phyloP scores from a whole-genome alignment of 2,797 vertebrate genomes.

The Sebastes glaucus region DNA sequence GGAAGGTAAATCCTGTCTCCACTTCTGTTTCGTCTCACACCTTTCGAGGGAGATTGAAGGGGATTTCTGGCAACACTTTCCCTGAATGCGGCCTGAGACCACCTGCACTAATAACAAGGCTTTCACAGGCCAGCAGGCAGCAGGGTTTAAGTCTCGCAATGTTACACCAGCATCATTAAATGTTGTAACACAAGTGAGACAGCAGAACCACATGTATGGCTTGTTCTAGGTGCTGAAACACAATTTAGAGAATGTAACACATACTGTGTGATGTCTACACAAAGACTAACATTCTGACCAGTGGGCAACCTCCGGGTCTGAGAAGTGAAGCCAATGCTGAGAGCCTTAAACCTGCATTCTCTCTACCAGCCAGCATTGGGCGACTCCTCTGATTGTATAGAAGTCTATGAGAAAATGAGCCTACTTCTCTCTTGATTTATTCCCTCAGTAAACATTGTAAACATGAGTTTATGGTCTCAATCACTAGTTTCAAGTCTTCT shows the following conservation, averaged over 20 bases:
- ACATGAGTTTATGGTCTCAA: too few species aligned
- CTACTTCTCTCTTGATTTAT: too few species aligned
- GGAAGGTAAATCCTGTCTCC: constrained; percentile 33
- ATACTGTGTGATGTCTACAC: not conserved
- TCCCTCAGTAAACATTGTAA: too few species aligned
- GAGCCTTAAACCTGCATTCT: too few species aligned
- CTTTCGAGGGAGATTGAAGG: constrained; percentile 20
- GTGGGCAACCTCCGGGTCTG: not conserved
- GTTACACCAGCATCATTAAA: constrained; percentile 11
- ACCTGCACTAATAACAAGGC: constrained; percentile 19
- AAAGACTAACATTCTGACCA: not conserved
- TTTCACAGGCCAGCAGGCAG: constrained; percentile 27
- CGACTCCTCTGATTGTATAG: too few species aligned
- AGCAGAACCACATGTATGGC: not conserved
- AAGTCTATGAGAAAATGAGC: too few species aligned
- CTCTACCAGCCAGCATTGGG: too few species aligned
- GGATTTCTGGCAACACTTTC: constrained; percentile 45
- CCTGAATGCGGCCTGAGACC: constrained; percentile 6
- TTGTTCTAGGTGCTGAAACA: not conserved
- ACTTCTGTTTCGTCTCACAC: constrained; percentile 52
- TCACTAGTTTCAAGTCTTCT: too few species aligned
- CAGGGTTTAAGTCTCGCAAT: constrained; percentile 24
- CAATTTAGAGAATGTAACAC: not conserved
- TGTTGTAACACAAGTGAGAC: constrained; percentile 14
- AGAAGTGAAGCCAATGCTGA: too few species aligned